phyloP scores from a whole-genome alignment of 2,888 invertebrate species.

The Autographa gamma region DNA sequence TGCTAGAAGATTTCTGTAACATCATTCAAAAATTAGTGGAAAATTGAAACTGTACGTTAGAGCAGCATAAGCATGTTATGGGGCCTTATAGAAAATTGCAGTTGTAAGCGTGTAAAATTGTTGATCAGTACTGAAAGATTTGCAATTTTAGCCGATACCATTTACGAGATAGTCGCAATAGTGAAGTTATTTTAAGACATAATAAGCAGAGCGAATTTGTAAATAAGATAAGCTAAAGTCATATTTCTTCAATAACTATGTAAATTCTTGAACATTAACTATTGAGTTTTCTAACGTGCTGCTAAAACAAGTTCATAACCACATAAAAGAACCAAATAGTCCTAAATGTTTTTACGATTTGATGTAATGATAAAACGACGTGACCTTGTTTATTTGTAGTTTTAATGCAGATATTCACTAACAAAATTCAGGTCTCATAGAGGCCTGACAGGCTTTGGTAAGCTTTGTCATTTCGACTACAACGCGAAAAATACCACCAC shows the following conservation, averaged over 20 bases:
- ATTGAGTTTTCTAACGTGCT: too few relatives aligned
- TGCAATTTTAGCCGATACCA: neutral
- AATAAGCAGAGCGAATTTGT: neutral
- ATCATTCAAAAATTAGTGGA: too few relatives aligned
- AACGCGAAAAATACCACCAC: neutral
- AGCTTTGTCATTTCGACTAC: neutral
- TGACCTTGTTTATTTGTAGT: neutral
- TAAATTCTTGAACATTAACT: too few relatives aligned
- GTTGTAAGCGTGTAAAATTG: constrained; percentile 1
- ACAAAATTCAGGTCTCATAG: neutral
- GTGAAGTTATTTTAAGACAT: neutral
- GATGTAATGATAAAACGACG: too few relatives aligned
- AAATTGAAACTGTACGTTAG: too few relatives aligned
- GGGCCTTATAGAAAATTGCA: neutral
- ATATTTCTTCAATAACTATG: too few relatives aligned
- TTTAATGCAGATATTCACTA: neutral
- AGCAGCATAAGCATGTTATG: neutral
- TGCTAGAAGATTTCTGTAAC: too few relatives aligned
- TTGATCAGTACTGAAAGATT: neutral
- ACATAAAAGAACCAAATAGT: too few relatives aligned
- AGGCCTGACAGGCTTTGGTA: neutral
- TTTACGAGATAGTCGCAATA: neutral
- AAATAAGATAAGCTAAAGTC: neutral
- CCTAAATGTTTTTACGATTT: too few relatives aligned
- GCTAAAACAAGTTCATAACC: too few relatives aligned